Evolutionary conservation across 2,797 vertebrate genomes (phyloP), one percentile per base, ranked within the genome.

Genomic region (Lagocephalus sceleratus): DNA sequence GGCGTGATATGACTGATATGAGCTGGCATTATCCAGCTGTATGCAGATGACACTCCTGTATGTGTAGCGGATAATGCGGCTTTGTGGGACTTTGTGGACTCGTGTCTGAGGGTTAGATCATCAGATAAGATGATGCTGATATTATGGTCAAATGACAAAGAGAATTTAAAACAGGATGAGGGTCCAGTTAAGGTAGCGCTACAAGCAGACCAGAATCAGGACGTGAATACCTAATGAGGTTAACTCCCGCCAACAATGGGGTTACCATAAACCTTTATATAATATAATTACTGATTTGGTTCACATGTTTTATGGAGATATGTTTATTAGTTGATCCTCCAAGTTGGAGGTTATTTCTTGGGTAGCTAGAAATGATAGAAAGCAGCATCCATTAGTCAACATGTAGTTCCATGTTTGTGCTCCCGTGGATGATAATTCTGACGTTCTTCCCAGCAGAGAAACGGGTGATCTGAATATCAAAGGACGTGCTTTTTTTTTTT

Each of bases 391-490:
- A 42, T 71, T 56, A 57, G 68, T 71, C 72, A 71, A 60, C 58
- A 67, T 69, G 45, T 47, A 61, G 82, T 79, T 82, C 60, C 41
- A 57, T 55, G 64, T 54, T 78, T 60, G 56, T 42, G 51, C 55
- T 78, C 51, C 32, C 41, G 61, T 20, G 53, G 68, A 62, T 61
- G 56, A 68, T 61, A 63, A 76, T 20, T 63, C 56, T 26, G 20
- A 46, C 26, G 55, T 64, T 58, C 60, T 62, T 75, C 63, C 65
- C 69, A 68, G 47, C 58, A 53, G 61, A 67, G 57, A 43, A 15
- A 51, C 8, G 43, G 60, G 69, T 70, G 75, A 85, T 84, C 71
- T 82, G 76, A 84, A 89, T 88, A 87, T 87, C 83, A 87, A 87
- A 85, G 76, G 58, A 35, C 14, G 32, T 35, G 12, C 14, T 5